These are phyloP conservation scores for Gymnobelideus leadbeateri DNA, from an alignment of 2,113 vertebrate genomes.

Conservation along the genomic window DNA sequence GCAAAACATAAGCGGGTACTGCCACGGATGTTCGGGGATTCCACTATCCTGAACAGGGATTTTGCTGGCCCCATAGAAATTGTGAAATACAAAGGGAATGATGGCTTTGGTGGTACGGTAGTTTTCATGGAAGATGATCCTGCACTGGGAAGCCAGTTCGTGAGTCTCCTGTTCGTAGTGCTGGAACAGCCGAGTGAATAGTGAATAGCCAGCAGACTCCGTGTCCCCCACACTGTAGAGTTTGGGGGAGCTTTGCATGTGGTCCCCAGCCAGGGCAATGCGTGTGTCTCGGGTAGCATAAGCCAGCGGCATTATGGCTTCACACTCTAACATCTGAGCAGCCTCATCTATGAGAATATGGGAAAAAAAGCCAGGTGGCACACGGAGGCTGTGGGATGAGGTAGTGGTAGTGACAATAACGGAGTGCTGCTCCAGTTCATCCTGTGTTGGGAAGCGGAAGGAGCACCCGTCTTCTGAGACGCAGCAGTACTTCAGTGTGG, in stretches of 20 bases:
- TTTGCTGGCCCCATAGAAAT: slow-evolving; percentile 89
- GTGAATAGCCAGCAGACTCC: slow-evolving; percentile 86
- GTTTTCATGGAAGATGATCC: slow-evolving; percentile 92
- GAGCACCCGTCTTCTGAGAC: slow-evolving; percentile 78
- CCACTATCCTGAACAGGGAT: slow-evolving; percentile 87
- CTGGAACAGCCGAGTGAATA: slow-evolving; percentile 91
- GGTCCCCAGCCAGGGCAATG: slow-evolving; percentile 87
- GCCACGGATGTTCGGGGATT: slow-evolving; percentile 83
- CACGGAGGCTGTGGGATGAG: slow-evolving; percentile 84
- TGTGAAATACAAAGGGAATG: slow-evolving; percentile 89
- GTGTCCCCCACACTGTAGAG: slow-evolving; percentile 86
- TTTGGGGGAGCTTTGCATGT: slow-evolving; percentile 90
- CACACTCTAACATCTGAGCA: slow-evolving; percentile 94
- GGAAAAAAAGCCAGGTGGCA: slow-evolving; percentile 89
- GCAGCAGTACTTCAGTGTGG: slow-evolving; percentile 89
- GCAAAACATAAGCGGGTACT: slow-evolving; percentile 88
- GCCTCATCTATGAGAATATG: slow-evolving; percentile 96
- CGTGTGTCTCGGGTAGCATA: slow-evolving; percentile 86
- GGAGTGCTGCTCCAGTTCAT: slow-evolving; percentile 80
- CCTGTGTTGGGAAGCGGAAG: slow-evolving; percentile 83
- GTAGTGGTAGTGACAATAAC: slow-evolving; percentile 90
- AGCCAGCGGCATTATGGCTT: slow-evolving; percentile 85
- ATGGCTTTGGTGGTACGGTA: slow-evolving; percentile 91
- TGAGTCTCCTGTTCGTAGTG: slow-evolving; percentile 88
- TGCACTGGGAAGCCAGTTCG: slow-evolving; percentile 83